These are phyloP conservation scores for Griposia aprilina DNA, from an alignment of 2,888 invertebrate genomes.

Conservation along the genomic window DNA sequence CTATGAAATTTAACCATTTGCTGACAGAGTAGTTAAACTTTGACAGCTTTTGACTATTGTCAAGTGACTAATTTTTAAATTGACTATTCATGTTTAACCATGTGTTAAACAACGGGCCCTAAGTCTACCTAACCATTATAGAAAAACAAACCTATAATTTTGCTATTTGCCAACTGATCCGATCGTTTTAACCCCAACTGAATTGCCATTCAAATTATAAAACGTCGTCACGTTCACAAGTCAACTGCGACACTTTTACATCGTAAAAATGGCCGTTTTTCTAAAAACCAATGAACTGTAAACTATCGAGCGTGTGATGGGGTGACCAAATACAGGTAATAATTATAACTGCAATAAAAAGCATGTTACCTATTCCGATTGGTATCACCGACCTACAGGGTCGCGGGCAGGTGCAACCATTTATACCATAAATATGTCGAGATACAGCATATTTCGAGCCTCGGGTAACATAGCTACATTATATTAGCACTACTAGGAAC, in stretches of 20 bases:
- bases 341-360: constrained; percentile 73
- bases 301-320: constrained; percentile 68
- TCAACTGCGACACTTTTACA: constrained; percentile 56
- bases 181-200: constrained; percentile 17
- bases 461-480: constrained; percentile 74
- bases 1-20: too few relatives aligned
- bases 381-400: constrained; percentile 77
- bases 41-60: too few relatives aligned
- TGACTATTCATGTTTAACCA: too few relatives aligned
- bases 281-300: constrained; percentile 68
- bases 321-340: constrained; percentile 72
- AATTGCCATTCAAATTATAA: constrained; percentile 33
- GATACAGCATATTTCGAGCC: constrained; percentile 80
- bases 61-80: too few relatives aligned
- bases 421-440: constrained; percentile 72
- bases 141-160: constrained; percentile 22
- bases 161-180: constrained; percentile 13
- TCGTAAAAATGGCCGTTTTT: constrained; percentile 65
- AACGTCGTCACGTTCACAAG: constrained; percentile 52
- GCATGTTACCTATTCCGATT: constrained; percentile 71
- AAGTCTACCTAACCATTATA: constrained; percentile 2
- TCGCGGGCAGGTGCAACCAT: constrained; percentile 78
- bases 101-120: too few relatives aligned
- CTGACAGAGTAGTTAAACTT: too few relatives aligned
- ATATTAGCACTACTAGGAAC: constrained; percentile 79